phyloP scores from a whole-genome alignment of 2,113 vertebrate genomes.

The Motacilla alba region DNA sequence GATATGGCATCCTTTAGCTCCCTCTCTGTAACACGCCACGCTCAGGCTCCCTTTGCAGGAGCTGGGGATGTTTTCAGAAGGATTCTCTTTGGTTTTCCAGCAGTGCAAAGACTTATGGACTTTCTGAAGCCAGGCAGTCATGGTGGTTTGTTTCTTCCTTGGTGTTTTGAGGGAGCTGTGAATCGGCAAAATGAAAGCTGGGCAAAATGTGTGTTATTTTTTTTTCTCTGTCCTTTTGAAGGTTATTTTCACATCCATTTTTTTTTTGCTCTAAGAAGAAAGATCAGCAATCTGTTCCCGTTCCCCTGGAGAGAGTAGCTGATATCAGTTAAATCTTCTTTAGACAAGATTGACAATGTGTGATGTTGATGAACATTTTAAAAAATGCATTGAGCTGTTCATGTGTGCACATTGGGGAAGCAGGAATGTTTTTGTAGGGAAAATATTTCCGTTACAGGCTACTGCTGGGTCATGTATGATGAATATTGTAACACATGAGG shows the following conservation, averaged over 20 bases:
- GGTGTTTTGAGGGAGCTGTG: not conserved
- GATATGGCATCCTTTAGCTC: not conserved
- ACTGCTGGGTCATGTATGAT: not conserved
- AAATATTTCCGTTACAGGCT: not conserved
- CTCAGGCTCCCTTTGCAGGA: not conserved
- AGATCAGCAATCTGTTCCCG: not conserved
- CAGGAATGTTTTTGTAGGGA: not conserved
- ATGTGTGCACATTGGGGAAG: not conserved
- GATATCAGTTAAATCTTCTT: not conserved
- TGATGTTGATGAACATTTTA: not conserved
- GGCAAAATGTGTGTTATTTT: accelerated
- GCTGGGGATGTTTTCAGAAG: not conserved
- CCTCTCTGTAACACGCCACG: not conserved
- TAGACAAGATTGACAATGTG: not conserved
- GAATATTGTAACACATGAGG: not conserved
- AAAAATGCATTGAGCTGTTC: not conserved
- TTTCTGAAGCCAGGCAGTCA: not conserved
- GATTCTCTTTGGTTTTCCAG: not conserved
- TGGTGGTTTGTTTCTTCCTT: not conserved
- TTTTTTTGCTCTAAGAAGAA: not conserved
- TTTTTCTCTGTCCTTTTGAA: not conserved
- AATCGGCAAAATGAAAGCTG: not conserved
- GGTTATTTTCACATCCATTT: not conserved
- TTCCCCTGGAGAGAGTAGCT: not conserved
- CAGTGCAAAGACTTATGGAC: not conserved